Conservation (phyloP, 2,888 invertebrate genomes). For the Patella depressa region DNA sequence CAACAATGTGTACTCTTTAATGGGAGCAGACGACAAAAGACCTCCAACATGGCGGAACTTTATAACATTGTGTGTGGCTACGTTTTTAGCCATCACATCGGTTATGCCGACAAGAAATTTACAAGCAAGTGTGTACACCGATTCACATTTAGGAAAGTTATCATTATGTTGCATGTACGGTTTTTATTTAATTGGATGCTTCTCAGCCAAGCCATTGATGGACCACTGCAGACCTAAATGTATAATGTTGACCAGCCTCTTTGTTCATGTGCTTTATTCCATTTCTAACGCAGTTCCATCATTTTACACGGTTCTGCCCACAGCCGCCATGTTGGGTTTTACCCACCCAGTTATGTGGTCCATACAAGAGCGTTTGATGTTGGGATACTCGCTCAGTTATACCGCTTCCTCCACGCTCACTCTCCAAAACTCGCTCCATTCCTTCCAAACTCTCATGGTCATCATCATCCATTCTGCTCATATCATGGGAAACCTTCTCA, state of each 20-base stretch:
- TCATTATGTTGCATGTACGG: slow-evolving; percentile 58
- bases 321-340: slow-evolving; percentile 57
- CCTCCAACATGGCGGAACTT: slow-evolving; percentile 40
- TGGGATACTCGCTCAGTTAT: slow-evolving; percentile 58
- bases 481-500: slow-evolving; percentile 58
- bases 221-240: slow-evolving; percentile 57
- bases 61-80: slow-evolving; percentile 39
- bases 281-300: slow-evolving; percentile 60
- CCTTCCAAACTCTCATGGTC: slow-evolving; percentile 60
- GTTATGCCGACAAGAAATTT: slow-evolving; percentile 51
- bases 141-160: slow-evolving; percentile 51
- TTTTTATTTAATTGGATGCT: slow-evolving; percentile 56
- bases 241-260: slow-evolving; percentile 53
- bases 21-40: slow-evolving; percentile 30
- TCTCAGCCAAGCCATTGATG: slow-evolving; percentile 51
- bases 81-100: slow-evolving; percentile 38
- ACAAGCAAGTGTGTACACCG: slow-evolving; percentile 54
- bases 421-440: slow-evolving; percentile 55
- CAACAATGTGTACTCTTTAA: slow-evolving; percentile 5
- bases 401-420: slow-evolving; percentile 53
- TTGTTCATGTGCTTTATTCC: slow-evolving; percentile 59
- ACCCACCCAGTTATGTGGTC: slow-evolving; percentile 61
- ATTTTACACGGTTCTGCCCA: slow-evolving; percentile 53
- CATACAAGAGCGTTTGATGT: slow-evolving; percentile 56
- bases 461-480: slow-evolving; percentile 62